Conservation (phyloP, 2,888 invertebrate genomes). For the Muscina levida region DNA sequence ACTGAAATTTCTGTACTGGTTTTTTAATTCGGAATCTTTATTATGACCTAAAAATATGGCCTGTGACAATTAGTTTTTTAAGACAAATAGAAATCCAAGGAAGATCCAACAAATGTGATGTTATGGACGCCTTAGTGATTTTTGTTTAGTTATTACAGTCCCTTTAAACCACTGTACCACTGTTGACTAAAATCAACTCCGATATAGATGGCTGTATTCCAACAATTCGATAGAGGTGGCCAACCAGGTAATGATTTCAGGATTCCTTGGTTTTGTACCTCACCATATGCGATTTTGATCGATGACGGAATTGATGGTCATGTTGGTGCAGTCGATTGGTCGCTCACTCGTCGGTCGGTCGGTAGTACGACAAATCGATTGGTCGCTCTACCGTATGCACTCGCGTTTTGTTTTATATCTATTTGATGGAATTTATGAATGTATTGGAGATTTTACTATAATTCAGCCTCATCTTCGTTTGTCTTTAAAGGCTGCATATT, state of each 20-base stretch:
- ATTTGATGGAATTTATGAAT: slow-evolving; percentile 51
- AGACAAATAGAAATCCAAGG: too few relatives aligned
- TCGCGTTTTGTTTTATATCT: not conserved
- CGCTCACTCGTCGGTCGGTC: not conserved
- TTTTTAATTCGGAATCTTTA: too few relatives aligned
- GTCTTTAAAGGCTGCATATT: slow-evolving; percentile 34
- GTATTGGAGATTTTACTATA: slow-evolving; percentile 11
- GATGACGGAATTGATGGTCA: slow-evolving; percentile 61
- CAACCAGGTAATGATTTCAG: slow-evolving; percentile 36
- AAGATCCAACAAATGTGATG: too few relatives aligned
- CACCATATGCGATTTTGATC: slow-evolving; percentile 58
- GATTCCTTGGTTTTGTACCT: slow-evolving; percentile 53
- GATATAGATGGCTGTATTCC: slow-evolving; percentile 1
- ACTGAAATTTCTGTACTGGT: too few relatives aligned
- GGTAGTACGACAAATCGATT: not conserved
- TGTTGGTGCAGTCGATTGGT: slow-evolving; percentile 4
- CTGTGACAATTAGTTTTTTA: too few relatives aligned
- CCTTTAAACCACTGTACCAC: slow-evolving; percentile 11
- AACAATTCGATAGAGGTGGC: slow-evolving; percentile 40
- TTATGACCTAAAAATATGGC: too few relatives aligned
- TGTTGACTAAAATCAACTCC: slow-evolving; percentile 49
- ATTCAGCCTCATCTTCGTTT: slow-evolving; percentile 27
- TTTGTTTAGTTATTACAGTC: too few relatives aligned
- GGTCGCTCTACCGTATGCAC: not conserved
- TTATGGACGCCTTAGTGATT: too few relatives aligned